A percentile compares a stretch with the other conserved stretches of the same genome.
phyloP scores from a whole-genome alignment of 2,113 vertebrate genomes.

The Spheniscus mendiculus region DNA sequence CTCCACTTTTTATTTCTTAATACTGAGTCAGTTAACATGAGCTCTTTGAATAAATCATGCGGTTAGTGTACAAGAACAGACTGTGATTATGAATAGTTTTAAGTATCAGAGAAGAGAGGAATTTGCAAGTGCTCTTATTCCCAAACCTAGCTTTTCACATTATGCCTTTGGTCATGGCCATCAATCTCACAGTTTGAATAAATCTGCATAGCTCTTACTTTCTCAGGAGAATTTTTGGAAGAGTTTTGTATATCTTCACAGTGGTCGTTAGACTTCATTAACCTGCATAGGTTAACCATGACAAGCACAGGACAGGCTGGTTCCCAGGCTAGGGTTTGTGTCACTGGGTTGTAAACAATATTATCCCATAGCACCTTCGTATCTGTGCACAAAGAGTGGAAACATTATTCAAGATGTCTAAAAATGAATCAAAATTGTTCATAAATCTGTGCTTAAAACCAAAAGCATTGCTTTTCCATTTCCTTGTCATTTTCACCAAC shows the following conservation, averaged over 20 bases:
- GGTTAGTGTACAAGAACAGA: not conserved
- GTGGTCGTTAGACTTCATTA: not conserved
- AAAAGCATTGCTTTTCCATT: not conserved
- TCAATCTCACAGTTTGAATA: not conserved
- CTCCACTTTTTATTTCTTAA: constrained; percentile 4
- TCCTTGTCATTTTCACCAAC: not conserved
- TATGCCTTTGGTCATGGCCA: not conserved
- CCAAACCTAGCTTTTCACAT: not conserved
- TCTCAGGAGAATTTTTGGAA: constrained; percentile 56
- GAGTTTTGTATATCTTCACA: constrained; percentile 79
- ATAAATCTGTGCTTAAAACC: not conserved
- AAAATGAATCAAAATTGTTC: not conserved
- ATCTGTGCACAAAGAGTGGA: constrained; percentile 65
- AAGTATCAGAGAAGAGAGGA: not conserved
- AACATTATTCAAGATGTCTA: not conserved
- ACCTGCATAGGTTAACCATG: constrained; percentile 75
- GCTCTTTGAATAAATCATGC: not conserved
- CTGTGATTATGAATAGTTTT: not conserved
- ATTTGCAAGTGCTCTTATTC: not conserved
- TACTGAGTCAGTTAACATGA: not conserved
- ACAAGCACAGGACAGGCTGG: constrained; percentile 76
- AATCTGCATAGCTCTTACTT: constrained; percentile 70
- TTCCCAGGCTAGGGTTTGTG: constrained; percentile 80
- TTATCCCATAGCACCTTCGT: constrained; percentile 80
- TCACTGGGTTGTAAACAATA: constrained; percentile 77